Evolutionary conservation across 2,113 vertebrate genomes (phyloP).

Genomic region (Zingel zingel): DNA sequence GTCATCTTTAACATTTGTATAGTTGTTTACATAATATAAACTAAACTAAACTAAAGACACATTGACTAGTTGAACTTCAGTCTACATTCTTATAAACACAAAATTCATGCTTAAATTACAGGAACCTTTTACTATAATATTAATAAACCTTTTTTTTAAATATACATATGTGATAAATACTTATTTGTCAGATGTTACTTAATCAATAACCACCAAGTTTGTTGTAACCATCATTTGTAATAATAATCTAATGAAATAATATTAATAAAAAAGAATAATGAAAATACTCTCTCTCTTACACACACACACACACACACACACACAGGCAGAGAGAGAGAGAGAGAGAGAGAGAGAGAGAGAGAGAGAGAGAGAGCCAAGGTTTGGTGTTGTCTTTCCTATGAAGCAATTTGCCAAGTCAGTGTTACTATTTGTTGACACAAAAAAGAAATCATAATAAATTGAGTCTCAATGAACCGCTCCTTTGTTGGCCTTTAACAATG

Average conservation of each 20-base stretch:
- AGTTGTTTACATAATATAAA: too few species aligned
- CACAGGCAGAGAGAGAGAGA: too few species aligned
- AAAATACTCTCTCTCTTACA: background rate
- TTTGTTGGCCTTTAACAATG: conserved; percentile 77
- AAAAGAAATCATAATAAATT: conserved; percentile 71
- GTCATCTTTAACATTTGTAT: too few species aligned
- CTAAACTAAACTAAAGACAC: too few species aligned
- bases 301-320: background rate
- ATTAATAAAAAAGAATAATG: background rate
- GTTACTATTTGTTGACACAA: conserved; percentile 68
- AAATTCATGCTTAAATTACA: too few species aligned
- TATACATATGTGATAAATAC: too few species aligned
- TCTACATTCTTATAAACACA: too few species aligned
- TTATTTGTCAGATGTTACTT: too few species aligned
- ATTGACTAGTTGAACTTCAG: too few species aligned
- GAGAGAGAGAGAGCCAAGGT: conserved; percentile 9
- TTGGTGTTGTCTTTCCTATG: conserved; percentile 43
- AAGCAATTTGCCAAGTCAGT: conserved; percentile 56
- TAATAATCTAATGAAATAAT: background rate
- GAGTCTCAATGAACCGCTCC: conserved; percentile 68
- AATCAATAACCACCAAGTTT: background rate
- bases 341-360: conserved; percentile 11
- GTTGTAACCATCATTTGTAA: background rate
- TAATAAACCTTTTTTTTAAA: too few species aligned
- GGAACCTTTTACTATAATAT: too few species aligned